phyloP scores from a whole-genome alignment of 1,140 invertebrate species.

The Drosophila leontia region DNA sequence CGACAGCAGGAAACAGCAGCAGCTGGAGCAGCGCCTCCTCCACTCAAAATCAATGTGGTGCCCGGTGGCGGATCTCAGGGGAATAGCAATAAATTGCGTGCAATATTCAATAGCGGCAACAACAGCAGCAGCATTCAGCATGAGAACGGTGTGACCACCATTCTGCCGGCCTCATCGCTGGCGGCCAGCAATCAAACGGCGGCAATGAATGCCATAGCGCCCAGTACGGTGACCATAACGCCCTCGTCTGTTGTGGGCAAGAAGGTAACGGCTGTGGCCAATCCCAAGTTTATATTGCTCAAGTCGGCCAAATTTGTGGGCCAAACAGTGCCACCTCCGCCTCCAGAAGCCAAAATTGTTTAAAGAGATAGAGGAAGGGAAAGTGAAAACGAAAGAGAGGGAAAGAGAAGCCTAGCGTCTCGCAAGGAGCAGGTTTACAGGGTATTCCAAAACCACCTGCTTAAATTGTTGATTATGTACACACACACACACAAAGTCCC shows the following conservation, averaged over 20 bases:
- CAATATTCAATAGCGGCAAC: constrained; percentile 73
- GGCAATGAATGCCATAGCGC: constrained; percentile 79
- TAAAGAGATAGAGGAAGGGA: constrained; percentile 17
- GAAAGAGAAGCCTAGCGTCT: constrained; percentile 33
- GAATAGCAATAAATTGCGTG: constrained; percentile 71
- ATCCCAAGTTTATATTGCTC: constrained; percentile 70
- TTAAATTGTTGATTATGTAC: constrained; percentile 30
- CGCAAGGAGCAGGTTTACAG: background rate
- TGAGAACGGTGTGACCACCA: constrained; percentile 81
- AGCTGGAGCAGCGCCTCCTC: background rate
- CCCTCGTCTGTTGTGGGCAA: constrained; percentile 53
- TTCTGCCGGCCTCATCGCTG: constrained; percentile 76
- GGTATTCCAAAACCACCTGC: constrained; percentile 13
- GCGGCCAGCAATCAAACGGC: constrained; percentile 75
- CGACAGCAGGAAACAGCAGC: background rate
- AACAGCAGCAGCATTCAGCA: constrained; percentile 75
- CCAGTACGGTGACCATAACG: constrained; percentile 81
- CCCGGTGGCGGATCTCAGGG: constrained; percentile 61
- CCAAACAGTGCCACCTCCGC: constrained; percentile 10
- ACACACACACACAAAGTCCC: constrained; percentile 2
- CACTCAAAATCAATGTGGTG: constrained; percentile 51
- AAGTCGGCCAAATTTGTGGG: constrained; percentile 56
- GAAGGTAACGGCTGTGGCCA: constrained; percentile 39
- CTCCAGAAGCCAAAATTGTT: constrained; percentile 58
- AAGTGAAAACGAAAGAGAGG: constrained; percentile 1